Evolutionary conservation across 2,797 vertebrate species (phyloP).

Genomic region (Gymnothorax reevesii): DNA sequence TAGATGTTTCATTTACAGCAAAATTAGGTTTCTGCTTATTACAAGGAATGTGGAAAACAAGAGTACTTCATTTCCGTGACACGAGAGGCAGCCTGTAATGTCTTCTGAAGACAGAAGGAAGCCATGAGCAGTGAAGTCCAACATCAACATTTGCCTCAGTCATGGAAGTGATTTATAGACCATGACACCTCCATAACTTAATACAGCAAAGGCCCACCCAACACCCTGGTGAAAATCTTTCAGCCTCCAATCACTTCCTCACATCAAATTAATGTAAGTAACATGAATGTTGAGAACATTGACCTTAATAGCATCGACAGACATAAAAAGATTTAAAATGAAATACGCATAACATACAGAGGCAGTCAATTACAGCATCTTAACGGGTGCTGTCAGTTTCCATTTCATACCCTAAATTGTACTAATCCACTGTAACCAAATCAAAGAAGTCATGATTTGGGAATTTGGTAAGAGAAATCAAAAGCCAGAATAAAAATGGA

Average conservation of each 20-base stretch:
- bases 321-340: neutral
- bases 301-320: neutral
- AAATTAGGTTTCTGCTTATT: neutral
- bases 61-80: neutral
- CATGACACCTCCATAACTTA: neutral
- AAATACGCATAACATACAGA: neutral
- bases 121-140: neutral
- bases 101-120: neutral
- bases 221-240: neutral
- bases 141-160: conserved; percentile 3
- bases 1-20: conserved; percentile 5
- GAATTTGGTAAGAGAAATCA: neutral
- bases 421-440: neutral
- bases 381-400: neutral
- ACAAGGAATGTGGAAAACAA: neutral
- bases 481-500: neutral
- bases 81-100: neutral
- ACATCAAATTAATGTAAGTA: conserved; percentile 6
- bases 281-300: neutral
- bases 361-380: neutral
- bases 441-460: neutral
- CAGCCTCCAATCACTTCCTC: neutral
- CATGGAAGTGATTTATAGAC: neutral
- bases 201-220: neutral
- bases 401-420: neutral